A percentile compares a stretch with the other conserved stretches of the same genome.
phyloP scores from a whole-genome alignment of 2,888 invertebrate species.

The Nymphalis urticae region DNA sequence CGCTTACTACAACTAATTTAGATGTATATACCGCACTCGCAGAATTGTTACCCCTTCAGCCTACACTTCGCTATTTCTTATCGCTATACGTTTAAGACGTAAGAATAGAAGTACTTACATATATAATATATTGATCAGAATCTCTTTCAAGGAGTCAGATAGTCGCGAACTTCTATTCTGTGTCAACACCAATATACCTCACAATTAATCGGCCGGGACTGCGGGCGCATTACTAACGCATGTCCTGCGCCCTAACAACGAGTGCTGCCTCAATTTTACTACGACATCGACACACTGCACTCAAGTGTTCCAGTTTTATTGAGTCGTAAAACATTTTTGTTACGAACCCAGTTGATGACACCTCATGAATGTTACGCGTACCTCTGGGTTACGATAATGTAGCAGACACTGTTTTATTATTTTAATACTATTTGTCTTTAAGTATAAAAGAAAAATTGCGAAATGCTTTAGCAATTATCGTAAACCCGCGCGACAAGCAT shows the following conservation, averaged over 20 bases:
- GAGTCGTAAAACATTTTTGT: constrained; percentile 26
- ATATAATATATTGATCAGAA: no score
- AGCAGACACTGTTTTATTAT: constrained; percentile 1
- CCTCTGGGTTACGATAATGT: background rate
- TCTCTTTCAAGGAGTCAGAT: no score
- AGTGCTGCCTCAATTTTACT: constrained; percentile 21
- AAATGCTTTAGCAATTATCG: constrained; percentile 17
- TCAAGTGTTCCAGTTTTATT: constrained; percentile 26
- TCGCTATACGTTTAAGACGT: background rate
- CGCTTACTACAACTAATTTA: background rate
- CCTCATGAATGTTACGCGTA: constrained; percentile 3
- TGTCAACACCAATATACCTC: background rate
- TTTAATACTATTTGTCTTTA: background rate
- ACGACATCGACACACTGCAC: constrained; percentile 1
- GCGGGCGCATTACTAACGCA: constrained; percentile 21
- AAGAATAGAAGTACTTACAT: no score
- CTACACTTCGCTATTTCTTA: background rate
- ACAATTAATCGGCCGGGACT: background rate
- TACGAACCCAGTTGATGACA: constrained; percentile 20
- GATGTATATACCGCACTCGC: background rate
- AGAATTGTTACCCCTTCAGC: background rate
- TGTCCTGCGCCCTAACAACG: constrained; percentile 13
- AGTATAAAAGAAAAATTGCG: constrained; percentile 4
- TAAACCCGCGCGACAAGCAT: constrained; percentile 10
- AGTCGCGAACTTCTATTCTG: no score